Evolutionary conservation across 1,140 invertebrate species (phyloP).

Genomic region (Popillia japonica): DNA sequence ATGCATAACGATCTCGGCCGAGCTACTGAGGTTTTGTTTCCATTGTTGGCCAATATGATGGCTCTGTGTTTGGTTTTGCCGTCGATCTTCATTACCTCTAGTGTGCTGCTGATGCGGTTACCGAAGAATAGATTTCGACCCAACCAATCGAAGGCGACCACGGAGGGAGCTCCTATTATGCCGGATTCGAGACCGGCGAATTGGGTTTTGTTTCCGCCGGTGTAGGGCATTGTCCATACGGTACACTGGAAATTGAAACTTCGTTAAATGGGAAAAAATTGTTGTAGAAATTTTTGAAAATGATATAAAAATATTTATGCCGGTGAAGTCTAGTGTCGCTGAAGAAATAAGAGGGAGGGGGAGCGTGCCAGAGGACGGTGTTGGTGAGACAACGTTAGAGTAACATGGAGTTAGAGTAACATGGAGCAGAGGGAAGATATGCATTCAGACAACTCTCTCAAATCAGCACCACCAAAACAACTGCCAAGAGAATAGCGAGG

Average conservation of each 20-base stretch:
- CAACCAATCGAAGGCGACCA: conserved; percentile 95
- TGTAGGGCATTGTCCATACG: conserved; percentile 83
- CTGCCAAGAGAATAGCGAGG: too few relatives aligned
- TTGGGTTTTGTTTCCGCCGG: conserved; percentile 86
- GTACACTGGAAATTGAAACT: conserved; percentile 73
- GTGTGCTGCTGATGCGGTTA: conserved; percentile 89
- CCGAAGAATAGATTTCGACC: conserved; percentile 95
- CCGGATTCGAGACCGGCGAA: conserved; percentile 82
- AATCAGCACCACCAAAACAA: too few relatives aligned
- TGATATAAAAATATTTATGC: background rate
- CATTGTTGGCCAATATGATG: conserved; percentile 90
- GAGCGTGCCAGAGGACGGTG: too few relatives aligned
- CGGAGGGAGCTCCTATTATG: conserved; percentile 88
- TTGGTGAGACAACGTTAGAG: too few relatives aligned
- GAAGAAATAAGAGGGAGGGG: too few relatives aligned
- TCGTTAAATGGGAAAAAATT: background rate
- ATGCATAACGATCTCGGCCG: conserved; percentile 87
- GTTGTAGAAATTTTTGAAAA: background rate
- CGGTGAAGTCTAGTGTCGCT: too few relatives aligned
- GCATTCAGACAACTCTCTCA: too few relatives aligned
- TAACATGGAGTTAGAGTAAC: too few relatives aligned
- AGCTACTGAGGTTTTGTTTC: conserved; percentile 84
- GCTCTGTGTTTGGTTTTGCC: conserved; percentile 84
- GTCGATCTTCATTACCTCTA: conserved; percentile 90
- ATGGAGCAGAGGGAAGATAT: too few relatives aligned